Conservation (phyloP, 2,888 invertebrate species). For the Hypena proboscidalis region DNA sequence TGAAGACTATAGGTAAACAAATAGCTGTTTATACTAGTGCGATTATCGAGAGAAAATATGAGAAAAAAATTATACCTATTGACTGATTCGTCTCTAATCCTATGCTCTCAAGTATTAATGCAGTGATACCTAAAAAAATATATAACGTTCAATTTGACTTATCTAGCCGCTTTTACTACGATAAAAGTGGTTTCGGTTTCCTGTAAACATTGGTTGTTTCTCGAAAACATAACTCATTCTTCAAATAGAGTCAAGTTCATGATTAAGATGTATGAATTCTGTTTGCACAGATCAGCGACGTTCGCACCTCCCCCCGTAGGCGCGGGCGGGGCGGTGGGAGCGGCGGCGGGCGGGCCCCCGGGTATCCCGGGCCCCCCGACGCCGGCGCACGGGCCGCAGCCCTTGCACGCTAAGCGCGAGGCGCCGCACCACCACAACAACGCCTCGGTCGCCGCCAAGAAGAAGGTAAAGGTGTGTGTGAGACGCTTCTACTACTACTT, state of each 20-base stretch:
- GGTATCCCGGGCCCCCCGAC: slow-evolving; percentile 17
- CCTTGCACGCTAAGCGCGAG: slow-evolving; percentile 69
- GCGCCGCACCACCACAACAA: slow-evolving; percentile 63
- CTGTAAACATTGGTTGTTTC: no score
- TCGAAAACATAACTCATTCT: no score
- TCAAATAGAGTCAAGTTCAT: no score
- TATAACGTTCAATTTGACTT: background rate
- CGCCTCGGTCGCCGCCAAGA: slow-evolving; percentile 64
- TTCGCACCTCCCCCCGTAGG: slow-evolving; percentile 64
- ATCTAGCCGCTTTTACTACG: background rate
- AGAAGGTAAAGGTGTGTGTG: slow-evolving; percentile 62
- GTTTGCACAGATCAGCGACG: slow-evolving; percentile 52
- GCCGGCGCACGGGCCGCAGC: slow-evolving; percentile 43
- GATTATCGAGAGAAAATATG: no score
- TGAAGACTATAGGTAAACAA: slow-evolving; percentile 71
- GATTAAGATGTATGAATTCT: no score
- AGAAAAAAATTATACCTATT: no score
- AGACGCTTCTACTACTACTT: background rate
- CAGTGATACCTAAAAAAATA: background rate
- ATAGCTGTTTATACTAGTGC: background rate
- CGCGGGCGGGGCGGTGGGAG: slow-evolving; percentile 20
- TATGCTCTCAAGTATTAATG: background rate
- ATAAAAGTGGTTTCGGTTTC: no score
- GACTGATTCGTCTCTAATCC: no score
- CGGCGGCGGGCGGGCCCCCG: slow-evolving; percentile 20